These are phyloP conservation scores for Panopea generosa DNA, from an alignment of 2,888 invertebrate genomes.

Conservation along the genomic window DNA sequence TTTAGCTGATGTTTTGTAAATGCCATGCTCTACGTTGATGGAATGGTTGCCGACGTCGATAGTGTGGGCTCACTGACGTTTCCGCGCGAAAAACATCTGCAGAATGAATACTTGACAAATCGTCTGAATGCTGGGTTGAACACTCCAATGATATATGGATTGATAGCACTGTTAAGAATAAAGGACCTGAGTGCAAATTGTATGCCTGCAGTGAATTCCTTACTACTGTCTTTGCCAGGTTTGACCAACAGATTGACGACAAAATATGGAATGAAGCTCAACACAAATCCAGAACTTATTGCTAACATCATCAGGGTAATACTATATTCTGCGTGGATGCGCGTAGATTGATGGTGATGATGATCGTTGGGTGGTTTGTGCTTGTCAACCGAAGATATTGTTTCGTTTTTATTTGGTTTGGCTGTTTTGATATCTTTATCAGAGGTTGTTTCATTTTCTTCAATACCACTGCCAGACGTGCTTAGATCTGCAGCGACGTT, in stretches of 20 bases:
- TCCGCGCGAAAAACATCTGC: too few species aligned
- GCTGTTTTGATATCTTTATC: too few species aligned
- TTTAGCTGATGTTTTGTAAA: too few species aligned
- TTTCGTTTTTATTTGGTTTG: too few species aligned
- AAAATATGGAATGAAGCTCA: conserved; percentile 8
- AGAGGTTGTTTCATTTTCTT: too few species aligned
- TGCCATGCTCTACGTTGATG: too few species aligned
- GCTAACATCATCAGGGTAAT: conserved; percentile 5
- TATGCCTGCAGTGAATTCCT: neutral
- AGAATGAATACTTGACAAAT: neutral
- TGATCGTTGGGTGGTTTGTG: too few species aligned
- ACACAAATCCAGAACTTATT: neutral
- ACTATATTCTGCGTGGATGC: neutral
- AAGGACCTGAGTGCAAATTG: neutral
- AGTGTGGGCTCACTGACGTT: too few species aligned
- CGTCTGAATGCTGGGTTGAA: conserved; percentile 8
- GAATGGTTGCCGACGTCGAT: too few species aligned
- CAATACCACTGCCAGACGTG: too few species aligned
- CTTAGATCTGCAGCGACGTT: too few species aligned
- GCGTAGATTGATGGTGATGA: neutral
- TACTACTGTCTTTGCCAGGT: neutral
- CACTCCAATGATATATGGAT: neutral
- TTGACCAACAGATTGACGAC: neutral
- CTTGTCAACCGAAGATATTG: neutral
- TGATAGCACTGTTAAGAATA: conserved; percentile 4